Conservation (phyloP, 2,888 invertebrate genomes). For the Chrysolina oricalcia region DNA sequence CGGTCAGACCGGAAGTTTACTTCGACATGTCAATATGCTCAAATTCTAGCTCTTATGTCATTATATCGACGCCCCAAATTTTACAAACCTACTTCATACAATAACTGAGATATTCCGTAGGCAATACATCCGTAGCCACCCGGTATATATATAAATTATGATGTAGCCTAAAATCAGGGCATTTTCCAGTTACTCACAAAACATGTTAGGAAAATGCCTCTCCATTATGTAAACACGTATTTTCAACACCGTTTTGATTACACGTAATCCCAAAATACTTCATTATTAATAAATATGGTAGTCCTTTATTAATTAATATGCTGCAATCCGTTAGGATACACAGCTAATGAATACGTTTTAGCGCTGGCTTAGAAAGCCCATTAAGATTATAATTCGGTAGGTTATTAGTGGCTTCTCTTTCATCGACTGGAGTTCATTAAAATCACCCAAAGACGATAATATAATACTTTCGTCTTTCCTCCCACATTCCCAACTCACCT, state of each 20-base stretch:
- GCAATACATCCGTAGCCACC: too few relatives aligned
- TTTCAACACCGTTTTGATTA: conserved; percentile 37
- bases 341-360: conserved; percentile 31
- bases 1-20: too few relatives aligned
- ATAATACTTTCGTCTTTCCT: neutral
- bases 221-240: neutral
- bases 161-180: neutral
- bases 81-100: too few relatives aligned
- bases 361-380: conserved; percentile 9
- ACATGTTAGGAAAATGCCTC: conserved; percentile 21
- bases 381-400: conserved; percentile 6
- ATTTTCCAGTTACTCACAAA: neutral
- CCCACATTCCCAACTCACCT: neutral
- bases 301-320: conserved; percentile 38
- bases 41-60: too few relatives aligned
- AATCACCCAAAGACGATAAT: neutral
- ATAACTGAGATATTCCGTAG: too few relatives aligned
- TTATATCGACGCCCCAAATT: too few relatives aligned
- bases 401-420: conserved; percentile 22
- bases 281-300: conserved; percentile 32
- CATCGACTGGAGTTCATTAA: neutral
- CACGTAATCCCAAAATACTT: conserved; percentile 31
- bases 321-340: conserved; percentile 29
- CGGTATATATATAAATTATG: too few relatives aligned
- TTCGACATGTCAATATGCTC: too few relatives aligned